phyloP scores from a whole-genome alignment of 2,797 vertebrate species.

The Hypotaenidia philippensis region DNA sequence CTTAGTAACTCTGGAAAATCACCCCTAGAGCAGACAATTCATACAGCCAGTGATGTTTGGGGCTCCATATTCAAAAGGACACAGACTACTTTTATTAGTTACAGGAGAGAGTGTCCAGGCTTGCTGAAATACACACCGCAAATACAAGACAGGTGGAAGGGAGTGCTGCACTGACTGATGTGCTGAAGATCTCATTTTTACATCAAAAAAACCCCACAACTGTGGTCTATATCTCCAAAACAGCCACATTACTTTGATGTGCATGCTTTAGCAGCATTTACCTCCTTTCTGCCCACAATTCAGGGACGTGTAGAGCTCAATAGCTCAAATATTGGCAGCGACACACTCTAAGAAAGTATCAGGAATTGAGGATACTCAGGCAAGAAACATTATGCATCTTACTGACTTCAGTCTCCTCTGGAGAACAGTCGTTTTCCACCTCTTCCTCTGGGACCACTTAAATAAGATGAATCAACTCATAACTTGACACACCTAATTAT shows the following conservation, averaged over 20 bases:
- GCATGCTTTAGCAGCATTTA: not conserved
- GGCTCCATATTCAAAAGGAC: not conserved
- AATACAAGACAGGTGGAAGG: not conserved
- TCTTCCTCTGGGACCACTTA: conserved; percentile 15
- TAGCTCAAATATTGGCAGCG: not conserved
- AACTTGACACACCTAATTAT: conserved; percentile 6
- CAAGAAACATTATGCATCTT: not conserved
- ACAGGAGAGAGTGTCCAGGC: not conserved
- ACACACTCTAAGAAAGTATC: not conserved
- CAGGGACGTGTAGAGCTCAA: not conserved
- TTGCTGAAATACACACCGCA: not conserved
- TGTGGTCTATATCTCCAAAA: not conserved
- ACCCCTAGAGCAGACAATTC: not conserved
- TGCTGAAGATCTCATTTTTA: not conserved
- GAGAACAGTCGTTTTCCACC: not conserved
- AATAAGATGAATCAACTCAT: conserved; percentile 17
- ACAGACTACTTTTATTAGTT: not conserved
- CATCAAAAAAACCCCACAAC: not conserved
- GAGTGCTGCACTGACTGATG: not conserved
- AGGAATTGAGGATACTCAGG: not conserved
- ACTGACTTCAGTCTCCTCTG: not conserved
- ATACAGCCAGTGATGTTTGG: not conserved
- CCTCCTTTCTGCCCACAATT: not conserved
- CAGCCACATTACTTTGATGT: not conserved
- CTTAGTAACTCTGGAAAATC: not conserved